phyloP scores from a whole-genome alignment of 2,888 invertebrate species.

The Metallyticus violacea region DNA sequence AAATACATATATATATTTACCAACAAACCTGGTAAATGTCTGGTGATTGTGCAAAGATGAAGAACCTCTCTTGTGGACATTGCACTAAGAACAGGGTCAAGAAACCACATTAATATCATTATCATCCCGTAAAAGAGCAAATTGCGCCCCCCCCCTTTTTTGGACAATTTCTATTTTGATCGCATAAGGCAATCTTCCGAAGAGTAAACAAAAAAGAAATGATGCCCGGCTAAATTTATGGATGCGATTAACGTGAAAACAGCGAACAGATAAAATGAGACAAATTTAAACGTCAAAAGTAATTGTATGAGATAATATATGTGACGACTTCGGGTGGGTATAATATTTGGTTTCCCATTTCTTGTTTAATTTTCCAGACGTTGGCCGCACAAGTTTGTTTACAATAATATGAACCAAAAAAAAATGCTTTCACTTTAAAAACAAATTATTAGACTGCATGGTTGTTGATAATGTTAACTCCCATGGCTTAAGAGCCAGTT shows the following conservation, averaged over 20 bases:
- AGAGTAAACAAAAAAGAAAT: too few relatives aligned
- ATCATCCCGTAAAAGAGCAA: too few relatives aligned
- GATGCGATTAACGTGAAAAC: background rate
- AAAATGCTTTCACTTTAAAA: background rate
- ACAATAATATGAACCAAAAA: background rate
- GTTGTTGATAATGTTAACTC: background rate
- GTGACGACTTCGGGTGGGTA: background rate
- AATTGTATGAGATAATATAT: background rate
- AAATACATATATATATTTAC: too few relatives aligned
- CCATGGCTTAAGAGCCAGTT: background rate
- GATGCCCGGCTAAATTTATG: background rate
- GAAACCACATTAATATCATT: too few relatives aligned
- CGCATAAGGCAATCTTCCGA: too few relatives aligned
- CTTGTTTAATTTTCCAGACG: background rate
- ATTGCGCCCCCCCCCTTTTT: too few relatives aligned
- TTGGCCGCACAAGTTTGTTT: background rate
- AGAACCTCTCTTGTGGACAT: too few relatives aligned
- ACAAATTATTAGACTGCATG: background rate
- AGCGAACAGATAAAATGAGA: background rate
- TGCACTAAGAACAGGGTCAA: too few relatives aligned
- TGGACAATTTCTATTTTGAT: too few relatives aligned
- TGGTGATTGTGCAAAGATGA: too few relatives aligned
- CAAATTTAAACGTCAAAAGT: background rate
- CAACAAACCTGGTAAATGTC: too few relatives aligned
- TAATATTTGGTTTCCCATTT: background rate